These are phyloP conservation scores for Ploceus nigricollis DNA, from an alignment of 2,113 vertebrate genomes.

Conservation along the genomic window DNA sequence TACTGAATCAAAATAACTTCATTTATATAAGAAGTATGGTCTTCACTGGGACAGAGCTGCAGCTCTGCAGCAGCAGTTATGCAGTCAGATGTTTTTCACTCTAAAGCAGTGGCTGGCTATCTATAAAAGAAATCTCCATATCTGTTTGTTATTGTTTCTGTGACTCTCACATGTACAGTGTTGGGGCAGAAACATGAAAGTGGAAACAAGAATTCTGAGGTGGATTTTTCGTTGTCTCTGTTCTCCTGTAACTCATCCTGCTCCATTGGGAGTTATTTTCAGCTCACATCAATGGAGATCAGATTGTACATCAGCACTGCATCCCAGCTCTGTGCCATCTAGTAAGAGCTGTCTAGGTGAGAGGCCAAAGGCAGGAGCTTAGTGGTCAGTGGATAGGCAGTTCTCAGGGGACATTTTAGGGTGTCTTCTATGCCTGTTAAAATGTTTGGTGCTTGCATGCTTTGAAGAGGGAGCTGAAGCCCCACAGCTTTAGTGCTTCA, in stretches of 20 bases:
- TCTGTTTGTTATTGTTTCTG: background rate
- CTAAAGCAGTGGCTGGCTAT: background rate
- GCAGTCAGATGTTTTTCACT: background rate
- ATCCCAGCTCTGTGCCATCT: background rate
- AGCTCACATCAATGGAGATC: background rate
- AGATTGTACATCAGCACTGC: background rate
- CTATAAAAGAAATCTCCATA: background rate
- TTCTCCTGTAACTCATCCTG: background rate
- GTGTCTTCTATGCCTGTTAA: background rate
- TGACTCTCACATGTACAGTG: background rate
- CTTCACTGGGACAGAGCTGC: background rate
- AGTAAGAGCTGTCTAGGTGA: background rate
- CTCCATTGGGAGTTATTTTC: background rate
- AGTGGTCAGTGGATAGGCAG: background rate
- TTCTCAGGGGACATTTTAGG: background rate
- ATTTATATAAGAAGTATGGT: background rate
- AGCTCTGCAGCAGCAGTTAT: background rate
- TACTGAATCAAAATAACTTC: background rate
- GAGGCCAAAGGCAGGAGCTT: background rate
- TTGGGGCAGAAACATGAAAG: background rate
- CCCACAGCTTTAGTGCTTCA: background rate
- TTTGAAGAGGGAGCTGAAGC: background rate
- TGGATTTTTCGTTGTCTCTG: background rate
- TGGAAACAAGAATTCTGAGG: background rate
- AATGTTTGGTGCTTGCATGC: background rate